Evolutionary conservation across 2,888 invertebrate species (phyloP).

Genomic region (Adelphocoris suturalis): DNA sequence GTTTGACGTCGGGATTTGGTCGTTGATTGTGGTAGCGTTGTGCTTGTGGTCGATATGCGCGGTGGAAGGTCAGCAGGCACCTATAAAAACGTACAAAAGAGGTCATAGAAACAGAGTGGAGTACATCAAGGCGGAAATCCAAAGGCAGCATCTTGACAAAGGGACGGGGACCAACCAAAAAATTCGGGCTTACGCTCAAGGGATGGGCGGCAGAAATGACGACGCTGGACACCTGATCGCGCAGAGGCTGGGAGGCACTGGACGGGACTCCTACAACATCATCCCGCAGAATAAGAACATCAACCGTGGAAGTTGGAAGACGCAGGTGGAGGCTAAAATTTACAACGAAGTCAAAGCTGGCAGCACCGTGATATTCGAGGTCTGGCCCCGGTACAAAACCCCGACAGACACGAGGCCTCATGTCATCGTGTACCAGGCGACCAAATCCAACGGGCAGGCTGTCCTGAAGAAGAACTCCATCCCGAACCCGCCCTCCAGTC

Average conservation of each 20-base stretch:
- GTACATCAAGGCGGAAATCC: slow-evolving; percentile 62
- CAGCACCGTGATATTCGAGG: slow-evolving; percentile 30
- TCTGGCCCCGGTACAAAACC: slow-evolving; percentile 49
- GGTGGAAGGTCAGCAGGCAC: slow-evolving; percentile 32
- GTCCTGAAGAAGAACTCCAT: slow-evolving; percentile 28
- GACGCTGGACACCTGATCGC: slow-evolving; percentile 67
- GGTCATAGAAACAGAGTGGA: slow-evolving; percentile 56
- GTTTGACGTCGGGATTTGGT: not conserved
- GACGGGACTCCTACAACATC: slow-evolving; percentile 52
- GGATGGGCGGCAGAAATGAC: slow-evolving; percentile 43
- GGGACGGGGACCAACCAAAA: slow-evolving; percentile 41
- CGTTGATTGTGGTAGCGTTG: not conserved
- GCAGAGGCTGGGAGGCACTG: slow-evolving; percentile 61
- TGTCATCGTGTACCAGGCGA: slow-evolving; percentile 35
- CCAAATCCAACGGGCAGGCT: not conserved
- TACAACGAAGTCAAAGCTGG: slow-evolving; percentile 51
- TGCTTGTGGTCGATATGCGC: not conserved
- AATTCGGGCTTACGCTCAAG: slow-evolving; percentile 46
- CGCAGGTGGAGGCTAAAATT: slow-evolving; percentile 23
- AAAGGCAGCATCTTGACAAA: slow-evolving; percentile 34
- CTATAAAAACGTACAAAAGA: slow-evolving; percentile 27
- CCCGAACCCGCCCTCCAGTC: slow-evolving; percentile 24
- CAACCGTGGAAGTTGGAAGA: slow-evolving; percentile 61
- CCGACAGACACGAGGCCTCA: slow-evolving; percentile 34
- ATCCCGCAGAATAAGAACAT: slow-evolving; percentile 55